Conservation (phyloP, 2,113 vertebrate species). For the Psettodes erumei region DNA sequence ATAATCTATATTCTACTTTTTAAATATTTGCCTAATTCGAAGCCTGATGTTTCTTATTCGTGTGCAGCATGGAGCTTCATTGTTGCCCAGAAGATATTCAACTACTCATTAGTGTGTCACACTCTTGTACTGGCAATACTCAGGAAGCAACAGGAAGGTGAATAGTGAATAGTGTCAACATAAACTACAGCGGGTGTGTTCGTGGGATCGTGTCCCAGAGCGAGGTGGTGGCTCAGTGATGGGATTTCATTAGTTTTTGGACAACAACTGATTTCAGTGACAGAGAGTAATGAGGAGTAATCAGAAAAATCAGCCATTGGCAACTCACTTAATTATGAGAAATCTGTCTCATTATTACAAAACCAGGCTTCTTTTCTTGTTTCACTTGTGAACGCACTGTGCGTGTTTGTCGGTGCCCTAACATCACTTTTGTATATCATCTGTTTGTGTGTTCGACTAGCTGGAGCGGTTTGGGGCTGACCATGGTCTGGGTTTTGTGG, state of each 20-base stretch:
- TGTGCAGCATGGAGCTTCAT: not conserved
- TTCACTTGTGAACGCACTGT: not conserved
- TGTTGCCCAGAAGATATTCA: not conserved
- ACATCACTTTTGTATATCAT: not conserved
- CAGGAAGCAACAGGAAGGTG: not conserved
- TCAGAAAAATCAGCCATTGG: not conserved
- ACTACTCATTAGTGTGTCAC: not conserved
- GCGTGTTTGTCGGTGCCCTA: not conserved
- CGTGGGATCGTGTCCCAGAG: not conserved
- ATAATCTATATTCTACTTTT: no score
- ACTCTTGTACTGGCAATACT: no score
- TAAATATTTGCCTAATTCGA: no score
- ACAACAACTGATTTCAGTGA: not conserved
- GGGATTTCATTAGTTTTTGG: not conserved
- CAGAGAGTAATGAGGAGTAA: not conserved
- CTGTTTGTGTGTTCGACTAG: conserved; percentile 72
- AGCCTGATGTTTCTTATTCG: not conserved
- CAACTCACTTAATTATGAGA: not conserved
- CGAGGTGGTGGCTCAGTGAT: not conserved
- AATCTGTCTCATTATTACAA: not conserved
- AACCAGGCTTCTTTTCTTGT: not conserved
- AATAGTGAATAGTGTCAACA: not conserved
- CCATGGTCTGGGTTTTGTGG: conserved; percentile 60
- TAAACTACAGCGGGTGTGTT: not conserved
- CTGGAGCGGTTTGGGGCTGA: conserved; percentile 82